phyloP scores from a whole-genome alignment of 2,888 invertebrate species.

The Drosophila cognata region DNA sequence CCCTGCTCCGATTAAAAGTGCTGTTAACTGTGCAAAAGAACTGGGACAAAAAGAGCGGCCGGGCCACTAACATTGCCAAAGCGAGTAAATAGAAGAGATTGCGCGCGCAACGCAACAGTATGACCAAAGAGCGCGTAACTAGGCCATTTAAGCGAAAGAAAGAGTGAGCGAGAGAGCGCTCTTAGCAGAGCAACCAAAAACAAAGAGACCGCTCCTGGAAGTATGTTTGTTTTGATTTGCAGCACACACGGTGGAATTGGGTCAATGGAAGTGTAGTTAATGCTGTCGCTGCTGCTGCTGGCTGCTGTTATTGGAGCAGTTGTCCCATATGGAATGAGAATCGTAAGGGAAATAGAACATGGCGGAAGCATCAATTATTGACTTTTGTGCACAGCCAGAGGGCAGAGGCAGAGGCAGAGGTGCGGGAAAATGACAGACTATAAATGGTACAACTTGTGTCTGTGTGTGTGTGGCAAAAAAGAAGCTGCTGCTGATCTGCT shows the following conservation, averaged over 20 bases:
- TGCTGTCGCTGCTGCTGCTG: conserved; percentile 24
- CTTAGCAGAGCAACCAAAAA: conserved; percentile 7
- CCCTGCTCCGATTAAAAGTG: conserved; percentile 53
- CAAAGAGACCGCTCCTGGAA: conserved; percentile 41
- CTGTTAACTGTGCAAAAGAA: conserved; percentile 59
- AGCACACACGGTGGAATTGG: conserved; percentile 49
- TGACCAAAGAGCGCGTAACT: conserved; percentile 10
- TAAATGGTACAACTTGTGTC: conserved; percentile 62
- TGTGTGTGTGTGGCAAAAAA: conserved; percentile 5
- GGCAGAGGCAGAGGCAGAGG: background rate
- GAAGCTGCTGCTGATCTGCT: conserved; percentile 7
- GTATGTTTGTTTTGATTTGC: conserved; percentile 67
- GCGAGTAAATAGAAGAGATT: conserved; percentile 16
- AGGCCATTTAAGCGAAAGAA: background rate
- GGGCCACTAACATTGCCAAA: conserved; percentile 56
- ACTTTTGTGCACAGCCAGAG: conserved; percentile 39
- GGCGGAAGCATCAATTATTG: conserved; percentile 72
- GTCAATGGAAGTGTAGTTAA: conserved; percentile 71
- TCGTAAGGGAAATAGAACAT: conserved; percentile 17
- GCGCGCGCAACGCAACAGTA: conserved; percentile 45
- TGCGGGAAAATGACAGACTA: conserved; percentile 31
- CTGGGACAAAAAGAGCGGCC: conserved; percentile 68
- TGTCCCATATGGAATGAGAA: conserved; percentile 19
- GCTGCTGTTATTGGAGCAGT: conserved; percentile 19
- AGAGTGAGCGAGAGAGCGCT: conserved; percentile 23